Conservation (phyloP, 2,797 vertebrate species). For the Molothrus aeneus region DNA sequence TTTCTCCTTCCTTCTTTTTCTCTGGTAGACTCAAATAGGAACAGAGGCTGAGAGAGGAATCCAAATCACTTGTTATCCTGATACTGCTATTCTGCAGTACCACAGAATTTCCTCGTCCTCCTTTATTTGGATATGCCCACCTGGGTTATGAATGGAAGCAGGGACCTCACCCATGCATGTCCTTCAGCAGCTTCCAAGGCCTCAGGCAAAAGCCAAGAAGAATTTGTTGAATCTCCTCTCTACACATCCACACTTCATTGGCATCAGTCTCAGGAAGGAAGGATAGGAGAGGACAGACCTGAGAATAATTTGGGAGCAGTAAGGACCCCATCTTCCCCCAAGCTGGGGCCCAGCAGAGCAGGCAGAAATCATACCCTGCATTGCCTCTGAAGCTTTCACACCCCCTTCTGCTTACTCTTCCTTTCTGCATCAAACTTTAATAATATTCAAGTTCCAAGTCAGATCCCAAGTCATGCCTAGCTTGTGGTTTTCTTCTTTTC, state of each 20-base stretch:
- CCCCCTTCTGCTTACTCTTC: not conserved
- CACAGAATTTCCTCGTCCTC: not conserved
- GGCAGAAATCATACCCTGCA: not conserved
- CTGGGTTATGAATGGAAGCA: not conserved
- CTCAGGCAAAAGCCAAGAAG: not conserved
- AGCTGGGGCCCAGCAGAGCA: not conserved
- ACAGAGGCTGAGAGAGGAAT: not conserved
- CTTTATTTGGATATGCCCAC: not conserved
- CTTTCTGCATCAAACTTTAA: not conserved
- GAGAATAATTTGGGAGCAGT: not conserved
- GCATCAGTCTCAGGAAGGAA: not conserved
- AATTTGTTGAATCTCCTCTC: not conserved
- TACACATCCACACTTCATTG: too few species aligned
- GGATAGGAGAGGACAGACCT: not conserved
- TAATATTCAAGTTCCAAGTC: not conserved
- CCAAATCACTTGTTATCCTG: not conserved
- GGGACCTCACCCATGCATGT: not conserved
- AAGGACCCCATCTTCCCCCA: not conserved
- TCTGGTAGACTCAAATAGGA: not conserved
- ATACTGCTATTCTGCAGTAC: not conserved
- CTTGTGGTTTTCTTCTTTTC: not conserved
- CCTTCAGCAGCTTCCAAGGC: not conserved
- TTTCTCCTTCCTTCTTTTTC: not conserved
- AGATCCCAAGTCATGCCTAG: not conserved
- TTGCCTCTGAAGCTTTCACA: not conserved